Evolutionary conservation across 2,113 vertebrate species (phyloP).

Genomic region (Triplophysa dalaica): DNA sequence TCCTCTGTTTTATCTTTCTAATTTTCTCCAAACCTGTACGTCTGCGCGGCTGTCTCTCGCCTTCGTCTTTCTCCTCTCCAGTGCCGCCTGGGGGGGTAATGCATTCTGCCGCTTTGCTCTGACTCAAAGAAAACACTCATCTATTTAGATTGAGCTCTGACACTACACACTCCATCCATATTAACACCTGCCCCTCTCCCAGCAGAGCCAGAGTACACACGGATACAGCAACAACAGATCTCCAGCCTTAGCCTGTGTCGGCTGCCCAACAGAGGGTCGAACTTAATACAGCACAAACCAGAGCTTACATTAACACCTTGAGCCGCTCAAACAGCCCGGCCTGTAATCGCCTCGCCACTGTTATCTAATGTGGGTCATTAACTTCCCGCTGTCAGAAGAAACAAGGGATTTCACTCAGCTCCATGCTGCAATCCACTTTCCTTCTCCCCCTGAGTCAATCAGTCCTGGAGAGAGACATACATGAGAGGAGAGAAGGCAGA

Average conservation of each 20-base stretch:
- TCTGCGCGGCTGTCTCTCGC: neutral
- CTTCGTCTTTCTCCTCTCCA: constrained; percentile 6
- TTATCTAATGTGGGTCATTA: constrained; percentile 40
- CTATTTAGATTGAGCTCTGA: constrained; percentile 41
- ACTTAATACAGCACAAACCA: constrained; percentile 1
- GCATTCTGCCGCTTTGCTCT: constrained; percentile 23
- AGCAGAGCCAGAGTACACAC: neutral
- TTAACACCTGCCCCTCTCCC: constrained; percentile 38
- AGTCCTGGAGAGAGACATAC: neutral
- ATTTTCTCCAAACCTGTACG: neutral
- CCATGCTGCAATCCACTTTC: neutral
- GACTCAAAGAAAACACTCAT: constrained; percentile 25
- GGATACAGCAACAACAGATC: neutral
- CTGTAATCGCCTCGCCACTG: constrained; percentile 21
- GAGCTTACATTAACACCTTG: constrained; percentile 29
- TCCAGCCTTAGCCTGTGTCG: neutral
- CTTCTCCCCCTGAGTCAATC: constrained; percentile 10
- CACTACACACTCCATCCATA: constrained; percentile 31
- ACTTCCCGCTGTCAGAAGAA: constrained; percentile 39
- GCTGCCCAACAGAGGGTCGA: constrained; percentile 6
- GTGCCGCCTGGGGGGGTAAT: neutral
- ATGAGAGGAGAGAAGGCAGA: constrained; percentile 1
- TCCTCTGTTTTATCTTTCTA: neutral
- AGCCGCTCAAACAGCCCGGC: constrained; percentile 1
- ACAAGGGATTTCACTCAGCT: constrained; percentile 26